These are phyloP conservation scores for silkworm (Bombyx mori) DNA, from an alignment of 1,140 invertebrate genomes.

Conservation along the genomic window DNA sequence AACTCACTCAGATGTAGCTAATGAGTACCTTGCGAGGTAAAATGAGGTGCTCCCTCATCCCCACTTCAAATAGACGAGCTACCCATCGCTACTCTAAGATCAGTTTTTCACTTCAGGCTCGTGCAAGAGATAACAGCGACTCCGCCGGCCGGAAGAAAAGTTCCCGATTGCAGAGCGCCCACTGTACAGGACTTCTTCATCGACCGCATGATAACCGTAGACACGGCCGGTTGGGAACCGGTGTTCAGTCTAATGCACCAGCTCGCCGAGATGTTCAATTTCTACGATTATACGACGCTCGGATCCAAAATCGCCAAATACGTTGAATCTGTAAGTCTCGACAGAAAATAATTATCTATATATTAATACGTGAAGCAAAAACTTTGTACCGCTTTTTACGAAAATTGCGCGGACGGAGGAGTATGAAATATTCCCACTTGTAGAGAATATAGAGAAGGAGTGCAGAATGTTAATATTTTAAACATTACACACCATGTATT, in stretches of 20 bases:
- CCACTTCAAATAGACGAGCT: too few relatives aligned
- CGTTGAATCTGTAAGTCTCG: slow-evolving; percentile 44
- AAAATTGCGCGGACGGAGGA: too few relatives aligned
- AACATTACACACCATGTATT: too few relatives aligned
- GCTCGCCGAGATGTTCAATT: slow-evolving; percentile 47
- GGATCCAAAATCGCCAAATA: slow-evolving; percentile 53
- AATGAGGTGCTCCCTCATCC: too few relatives aligned
- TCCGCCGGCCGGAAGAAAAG: slow-evolving; percentile 32
- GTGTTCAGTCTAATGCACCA: slow-evolving; percentile 48
- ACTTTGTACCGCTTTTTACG: too few relatives aligned
- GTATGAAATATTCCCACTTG: too few relatives aligned
- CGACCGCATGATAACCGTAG: slow-evolving; percentile 30
- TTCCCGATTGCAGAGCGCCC: slow-evolving; percentile 38
- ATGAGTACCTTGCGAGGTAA: too few relatives aligned
- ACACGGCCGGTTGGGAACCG: slow-evolving; percentile 39
- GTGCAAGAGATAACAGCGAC: slow-evolving; percentile 35
- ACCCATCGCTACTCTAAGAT: too few relatives aligned
- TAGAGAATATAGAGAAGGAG: too few relatives aligned
- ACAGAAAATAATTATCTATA: not conserved
- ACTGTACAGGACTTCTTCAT: slow-evolving; percentile 36
- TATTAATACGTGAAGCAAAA: too few relatives aligned
- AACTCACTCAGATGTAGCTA: too few relatives aligned
- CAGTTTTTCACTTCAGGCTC: slow-evolving; percentile 23
- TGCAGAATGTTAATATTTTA: too few relatives aligned
- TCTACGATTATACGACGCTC: slow-evolving; percentile 36